Evolutionary conservation across 2,113 vertebrate species (phyloP).

Genomic region (Pitta sordida): DNA sequence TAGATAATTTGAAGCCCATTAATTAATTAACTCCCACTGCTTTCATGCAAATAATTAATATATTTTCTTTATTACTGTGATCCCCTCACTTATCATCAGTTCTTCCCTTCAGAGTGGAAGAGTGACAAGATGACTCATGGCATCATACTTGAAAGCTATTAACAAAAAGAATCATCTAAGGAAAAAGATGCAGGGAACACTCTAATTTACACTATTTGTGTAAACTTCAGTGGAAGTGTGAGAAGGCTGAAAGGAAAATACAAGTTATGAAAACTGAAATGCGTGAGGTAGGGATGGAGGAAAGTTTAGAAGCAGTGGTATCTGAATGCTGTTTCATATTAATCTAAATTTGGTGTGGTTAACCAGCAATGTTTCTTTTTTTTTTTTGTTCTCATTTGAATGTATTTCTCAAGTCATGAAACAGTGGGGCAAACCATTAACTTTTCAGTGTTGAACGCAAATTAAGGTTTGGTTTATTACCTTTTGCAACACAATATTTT

Average conservation of each 20-base stretch:
- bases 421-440: background rate
- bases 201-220: background rate
- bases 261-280: background rate
- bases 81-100: background rate
- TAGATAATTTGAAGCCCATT: background rate
- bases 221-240: background rate
- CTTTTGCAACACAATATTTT: background rate
- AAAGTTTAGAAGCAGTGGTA: background rate
- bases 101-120: background rate
- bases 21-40: background rate
- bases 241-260: background rate
- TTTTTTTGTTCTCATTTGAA: background rate
- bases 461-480: background rate
- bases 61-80: background rate
- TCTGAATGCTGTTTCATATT: background rate
- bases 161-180: background rate
- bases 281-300: background rate
- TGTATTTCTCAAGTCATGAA: background rate
- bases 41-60: background rate
- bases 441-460: background rate
- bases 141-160: background rate
- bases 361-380: background rate
- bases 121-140: background rate
- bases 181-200: background rate
- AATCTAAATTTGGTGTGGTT: background rate